phyloP scores from a whole-genome alignment of 2,888 invertebrate species.

The Himalopsyche kuldschensis region DNA sequence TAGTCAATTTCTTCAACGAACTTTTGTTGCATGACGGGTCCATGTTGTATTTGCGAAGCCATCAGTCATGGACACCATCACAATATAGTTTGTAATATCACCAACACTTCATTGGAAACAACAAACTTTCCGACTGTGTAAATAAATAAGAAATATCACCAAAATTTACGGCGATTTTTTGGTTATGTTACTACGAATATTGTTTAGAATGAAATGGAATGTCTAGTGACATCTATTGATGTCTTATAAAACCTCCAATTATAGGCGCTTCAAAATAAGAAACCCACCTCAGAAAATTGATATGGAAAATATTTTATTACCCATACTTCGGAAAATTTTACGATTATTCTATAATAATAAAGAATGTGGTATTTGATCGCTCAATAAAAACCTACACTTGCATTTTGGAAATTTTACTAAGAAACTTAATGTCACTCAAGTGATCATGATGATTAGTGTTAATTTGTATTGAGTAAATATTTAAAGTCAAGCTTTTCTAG shows the following conservation, averaged over 20 bases:
- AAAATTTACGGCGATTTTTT: conserved; percentile 20
- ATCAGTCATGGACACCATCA: conserved; percentile 57
- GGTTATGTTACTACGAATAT: conserved; percentile 37
- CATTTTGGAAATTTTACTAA: no score
- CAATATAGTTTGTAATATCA: conserved; percentile 47
- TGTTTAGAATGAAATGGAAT: conserved; percentile 26
- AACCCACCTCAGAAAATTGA: background rate
- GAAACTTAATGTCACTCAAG: no score
- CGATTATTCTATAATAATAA: background rate
- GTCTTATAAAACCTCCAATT: background rate
- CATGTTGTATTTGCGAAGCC: conserved; percentile 48
- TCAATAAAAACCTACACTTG: no score
- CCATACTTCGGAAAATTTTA: background rate
- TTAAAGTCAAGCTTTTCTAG: no score
- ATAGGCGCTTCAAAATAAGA: background rate
- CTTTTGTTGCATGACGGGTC: conserved; percentile 49
- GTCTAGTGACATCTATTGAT: conserved; percentile 22
- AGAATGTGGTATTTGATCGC: no score
- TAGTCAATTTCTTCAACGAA: conserved; percentile 79
- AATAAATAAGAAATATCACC: conserved; percentile 16
- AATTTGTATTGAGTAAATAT: no score
- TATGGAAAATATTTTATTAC: background rate
- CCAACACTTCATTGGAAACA: conserved; percentile 15
- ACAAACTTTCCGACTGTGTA: background rate
- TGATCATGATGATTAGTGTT: no score